These are phyloP conservation scores for Psittacula cyanocephala DNA, from an alignment of 2,113 vertebrate species.

Conservation along the genomic window DNA sequence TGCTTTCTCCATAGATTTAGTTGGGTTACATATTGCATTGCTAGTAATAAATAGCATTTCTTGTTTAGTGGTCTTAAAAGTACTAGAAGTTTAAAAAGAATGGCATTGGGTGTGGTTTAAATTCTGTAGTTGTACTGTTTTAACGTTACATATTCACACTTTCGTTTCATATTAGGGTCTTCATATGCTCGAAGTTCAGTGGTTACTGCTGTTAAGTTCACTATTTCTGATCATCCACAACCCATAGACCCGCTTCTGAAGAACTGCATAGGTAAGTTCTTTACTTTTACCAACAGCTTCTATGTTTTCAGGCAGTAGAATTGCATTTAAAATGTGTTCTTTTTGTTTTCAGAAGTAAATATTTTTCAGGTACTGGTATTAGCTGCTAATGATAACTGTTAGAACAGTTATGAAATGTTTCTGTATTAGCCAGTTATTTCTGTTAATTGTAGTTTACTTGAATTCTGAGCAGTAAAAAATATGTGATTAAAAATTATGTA, in stretches of 20 bases:
- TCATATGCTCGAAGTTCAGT: conserved; percentile 97
- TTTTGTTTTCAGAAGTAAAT: background rate
- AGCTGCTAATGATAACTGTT: background rate
- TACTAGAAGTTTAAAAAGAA: background rate
- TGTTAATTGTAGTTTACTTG: background rate
- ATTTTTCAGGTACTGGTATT: background rate
- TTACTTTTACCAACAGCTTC: background rate
- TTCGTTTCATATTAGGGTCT: conserved; percentile 80
- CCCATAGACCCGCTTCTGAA: conserved; percentile 95
- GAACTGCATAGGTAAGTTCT: conserved; percentile 92
- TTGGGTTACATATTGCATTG: background rate
- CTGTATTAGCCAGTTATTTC: background rate
- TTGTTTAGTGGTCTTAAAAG: background rate
- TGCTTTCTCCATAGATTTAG: background rate
- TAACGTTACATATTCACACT: background rate
- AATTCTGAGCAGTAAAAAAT: background rate
- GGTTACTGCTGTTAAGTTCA: conserved; percentile 97
- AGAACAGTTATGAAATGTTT: background rate
- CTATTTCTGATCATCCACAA: conserved; percentile 97
- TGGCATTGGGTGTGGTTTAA: background rate
- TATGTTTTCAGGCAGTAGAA: background rate
- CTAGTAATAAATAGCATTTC: background rate
- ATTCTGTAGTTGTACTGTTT: background rate
- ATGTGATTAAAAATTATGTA: background rate
- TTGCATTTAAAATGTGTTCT: background rate